Conservation (phyloP, 2,888 invertebrate species). For the Nephrotoma flavescens region DNA sequence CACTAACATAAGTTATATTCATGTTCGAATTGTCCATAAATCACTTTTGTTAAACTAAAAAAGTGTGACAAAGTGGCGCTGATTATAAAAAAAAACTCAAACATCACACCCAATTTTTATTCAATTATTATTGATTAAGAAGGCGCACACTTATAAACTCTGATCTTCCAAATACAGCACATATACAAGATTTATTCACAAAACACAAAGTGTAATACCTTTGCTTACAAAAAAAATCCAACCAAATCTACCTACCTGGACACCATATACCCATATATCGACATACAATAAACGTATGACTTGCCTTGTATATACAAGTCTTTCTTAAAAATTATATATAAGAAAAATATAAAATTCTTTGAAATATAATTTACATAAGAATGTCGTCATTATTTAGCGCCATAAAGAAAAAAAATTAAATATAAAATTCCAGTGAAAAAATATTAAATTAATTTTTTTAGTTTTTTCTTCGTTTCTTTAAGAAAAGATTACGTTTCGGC, state of each 20-base stretch:
- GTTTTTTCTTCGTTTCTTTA: not conserved
- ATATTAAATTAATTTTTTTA: not conserved
- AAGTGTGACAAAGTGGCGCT: not conserved
- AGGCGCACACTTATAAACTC: not conserved
- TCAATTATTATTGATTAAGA: not conserved
- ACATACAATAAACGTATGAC: not conserved
- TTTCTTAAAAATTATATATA: not conserved
- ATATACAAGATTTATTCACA: not conserved
- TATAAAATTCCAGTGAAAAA: slow-evolving; percentile 1
- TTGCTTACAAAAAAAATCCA: not conserved
- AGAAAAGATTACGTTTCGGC: slow-evolving; percentile 2
- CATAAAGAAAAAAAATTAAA: slow-evolving; percentile 1
- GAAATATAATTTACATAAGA: slow-evolving; percentile 5
- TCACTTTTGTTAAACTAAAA: not conserved
- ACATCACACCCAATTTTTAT: not conserved
- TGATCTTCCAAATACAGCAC: not conserved
- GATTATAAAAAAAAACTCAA: not conserved
- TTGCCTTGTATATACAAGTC: not conserved
- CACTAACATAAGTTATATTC: not conserved
- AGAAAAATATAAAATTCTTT: not conserved
- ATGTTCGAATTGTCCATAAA: not conserved
- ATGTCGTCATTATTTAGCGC: slow-evolving; percentile 6
- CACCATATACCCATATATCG: not conserved
- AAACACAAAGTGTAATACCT: not conserved
- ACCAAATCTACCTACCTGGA: not conserved